Percentiles rank a stretch among this genome's conserved stretches.
These are phyloP conservation scores for Axis porcinus DNA, from an alignment of 2,113 vertebrate species.

Conservation along the genomic window DNA sequence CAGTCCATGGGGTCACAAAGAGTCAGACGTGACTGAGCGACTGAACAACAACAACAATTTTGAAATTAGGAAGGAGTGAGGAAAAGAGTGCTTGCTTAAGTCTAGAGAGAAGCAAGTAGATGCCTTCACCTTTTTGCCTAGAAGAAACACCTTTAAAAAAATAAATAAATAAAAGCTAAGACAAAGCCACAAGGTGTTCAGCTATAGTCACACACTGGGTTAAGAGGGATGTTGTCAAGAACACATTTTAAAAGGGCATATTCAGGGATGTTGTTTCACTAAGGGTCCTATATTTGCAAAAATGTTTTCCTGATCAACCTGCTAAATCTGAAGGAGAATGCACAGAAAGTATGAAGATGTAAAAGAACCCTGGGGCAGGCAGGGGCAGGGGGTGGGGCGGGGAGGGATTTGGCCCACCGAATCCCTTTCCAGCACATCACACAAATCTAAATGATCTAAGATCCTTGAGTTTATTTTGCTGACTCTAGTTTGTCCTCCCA, in stretches of 20 bases:
- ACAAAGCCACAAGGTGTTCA: constrained; percentile 11
- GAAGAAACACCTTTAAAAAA: constrained; percentile 9
- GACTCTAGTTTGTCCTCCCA: neutral
- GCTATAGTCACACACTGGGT: neutral
- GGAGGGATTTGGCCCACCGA: neutral
- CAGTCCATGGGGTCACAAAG: neutral
- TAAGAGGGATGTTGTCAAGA: neutral
- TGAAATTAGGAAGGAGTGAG: neutral
- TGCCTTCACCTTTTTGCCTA: neutral
- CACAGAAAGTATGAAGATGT: neutral
- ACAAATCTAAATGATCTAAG: neutral
- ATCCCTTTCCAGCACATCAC: neutral
- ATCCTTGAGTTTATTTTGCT: constrained; percentile 2
- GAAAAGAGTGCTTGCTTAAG: neutral
- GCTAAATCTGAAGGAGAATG: constrained; percentile 1
- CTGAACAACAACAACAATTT: neutral
- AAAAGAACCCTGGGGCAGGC: neutral
- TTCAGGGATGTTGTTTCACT: constrained; percentile 14
- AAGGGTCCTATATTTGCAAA: neutral
- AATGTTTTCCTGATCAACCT: constrained; percentile 12
- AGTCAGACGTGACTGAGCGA: neutral
- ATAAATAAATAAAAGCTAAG: neutral
- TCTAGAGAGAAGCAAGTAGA: neutral
- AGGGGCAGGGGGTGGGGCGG: neutral
- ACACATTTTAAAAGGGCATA: constrained; percentile 41